phyloP scores from a whole-genome alignment of 2,888 invertebrate species.

The Paralinhomoeus sp. region DNA sequence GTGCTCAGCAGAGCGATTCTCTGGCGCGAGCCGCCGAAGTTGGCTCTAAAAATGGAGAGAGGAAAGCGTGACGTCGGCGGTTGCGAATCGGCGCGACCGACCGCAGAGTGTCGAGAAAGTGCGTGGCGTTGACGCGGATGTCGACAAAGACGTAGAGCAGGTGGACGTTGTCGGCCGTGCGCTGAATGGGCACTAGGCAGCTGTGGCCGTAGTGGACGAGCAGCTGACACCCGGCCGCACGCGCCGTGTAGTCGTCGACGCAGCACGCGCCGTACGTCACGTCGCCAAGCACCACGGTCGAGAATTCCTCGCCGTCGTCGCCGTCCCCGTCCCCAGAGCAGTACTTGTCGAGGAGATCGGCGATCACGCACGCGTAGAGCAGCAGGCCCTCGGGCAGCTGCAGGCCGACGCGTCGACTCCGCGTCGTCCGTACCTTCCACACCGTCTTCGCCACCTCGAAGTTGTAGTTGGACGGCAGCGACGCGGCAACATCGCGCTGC shows the following conservation, averaged over 20 bases:
- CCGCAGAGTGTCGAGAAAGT: slow-evolving; percentile 70
- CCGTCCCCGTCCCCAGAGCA: slow-evolving; percentile 9
- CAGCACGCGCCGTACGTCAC: slow-evolving; percentile 98
- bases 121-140: slow-evolving; percentile 76
- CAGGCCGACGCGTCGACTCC: slow-evolving; percentile 64
- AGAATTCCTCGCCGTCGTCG: slow-evolving; percentile 37
- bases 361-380: slow-evolving; percentile 69
- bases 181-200: slow-evolving; percentile 38
- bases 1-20: slow-evolving; percentile 71
- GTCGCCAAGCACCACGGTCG: slow-evolving; percentile 72
- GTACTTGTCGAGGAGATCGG: slow-evolving; percentile 57
- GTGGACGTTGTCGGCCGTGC: slow-evolving; percentile 45
- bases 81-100: slow-evolving; percentile 6
- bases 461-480: slow-evolving; percentile 73
- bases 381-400: slow-evolving; percentile 88
- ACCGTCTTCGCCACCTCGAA: slow-evolving; percentile 94
- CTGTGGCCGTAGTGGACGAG: slow-evolving; percentile 85
- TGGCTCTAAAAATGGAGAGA: too few relatives aligned
- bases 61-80: too few relatives aligned
- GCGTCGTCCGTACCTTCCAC: slow-evolving; percentile 68
- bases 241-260: slow-evolving; percentile 79
- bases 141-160: slow-evolving; percentile 94
- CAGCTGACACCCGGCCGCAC: slow-evolving; percentile 18
- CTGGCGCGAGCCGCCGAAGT: slow-evolving; percentile 9
- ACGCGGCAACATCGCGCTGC: slow-evolving; percentile 10